Percentiles rank a stretch among this genome's conserved stretches.
These are phyloP conservation scores for Globodera ellingtonae DNA, from an alignment of 1,140 invertebrate species.

Conservation along the genomic window DNA sequence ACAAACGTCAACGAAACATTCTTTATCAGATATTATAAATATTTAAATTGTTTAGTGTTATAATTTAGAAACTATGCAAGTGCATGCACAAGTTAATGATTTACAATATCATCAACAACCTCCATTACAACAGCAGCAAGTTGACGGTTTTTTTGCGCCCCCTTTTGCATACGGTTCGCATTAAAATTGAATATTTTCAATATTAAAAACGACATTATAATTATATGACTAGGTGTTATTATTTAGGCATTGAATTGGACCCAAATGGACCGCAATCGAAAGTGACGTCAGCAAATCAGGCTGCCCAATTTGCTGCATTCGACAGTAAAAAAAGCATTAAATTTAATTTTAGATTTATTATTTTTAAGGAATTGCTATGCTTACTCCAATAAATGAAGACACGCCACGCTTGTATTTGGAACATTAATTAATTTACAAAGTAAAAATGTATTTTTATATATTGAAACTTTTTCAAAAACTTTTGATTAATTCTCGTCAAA, in stretches of 20 bases:
- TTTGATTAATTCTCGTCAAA: too few relatives aligned
- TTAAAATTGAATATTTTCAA: not conserved
- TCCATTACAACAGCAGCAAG: not conserved
- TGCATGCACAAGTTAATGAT: not conserved
- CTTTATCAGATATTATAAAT: too few relatives aligned
- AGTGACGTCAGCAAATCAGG: not conserved
- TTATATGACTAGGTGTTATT: not conserved
- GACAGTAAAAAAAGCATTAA: not conserved
- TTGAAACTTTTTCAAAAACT: too few relatives aligned
- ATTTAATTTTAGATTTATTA: not conserved
- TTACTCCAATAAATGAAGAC: conserved; percentile 29
- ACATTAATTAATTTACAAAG: not conserved
- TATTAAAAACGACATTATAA: not conserved
- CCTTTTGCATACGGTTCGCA: conserved; percentile 28
- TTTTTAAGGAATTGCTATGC: not conserved
- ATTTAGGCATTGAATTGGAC: conserved; percentile 19
- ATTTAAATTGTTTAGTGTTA: too few relatives aligned
- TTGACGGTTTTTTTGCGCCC: conserved; percentile 29
- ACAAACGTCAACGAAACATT: too few relatives aligned
- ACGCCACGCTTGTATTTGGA: conserved; percentile 26
- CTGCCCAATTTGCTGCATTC: not conserved
- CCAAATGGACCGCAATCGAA: not conserved
- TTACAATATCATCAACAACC: not conserved
- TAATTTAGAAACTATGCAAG: not conserved
- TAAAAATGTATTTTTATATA: not conserved